A percentile compares a stretch with the other conserved stretches of the same genome.
Conservation (phyloP, 2,888 invertebrate genomes). For the Glaucopsyche alexis region DNA sequence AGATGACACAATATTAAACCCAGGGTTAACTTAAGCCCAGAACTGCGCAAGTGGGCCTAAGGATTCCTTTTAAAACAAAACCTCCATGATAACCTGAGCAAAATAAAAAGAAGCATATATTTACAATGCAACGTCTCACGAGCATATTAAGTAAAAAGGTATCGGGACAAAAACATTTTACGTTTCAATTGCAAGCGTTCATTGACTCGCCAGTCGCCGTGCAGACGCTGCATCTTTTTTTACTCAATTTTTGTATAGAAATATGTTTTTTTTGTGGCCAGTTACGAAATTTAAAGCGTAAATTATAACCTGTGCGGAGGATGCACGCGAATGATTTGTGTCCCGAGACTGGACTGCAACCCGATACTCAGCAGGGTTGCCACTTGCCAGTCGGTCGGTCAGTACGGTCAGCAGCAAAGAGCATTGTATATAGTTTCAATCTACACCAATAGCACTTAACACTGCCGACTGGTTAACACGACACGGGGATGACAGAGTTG, state of each 20-base stretch:
- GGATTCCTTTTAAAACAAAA: no score
- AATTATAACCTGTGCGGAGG: conserved; percentile 37
- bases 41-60: no score
- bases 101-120: background rate
- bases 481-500: no score
- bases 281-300: conserved; percentile 30
- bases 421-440: background rate
- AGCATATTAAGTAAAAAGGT: background rate
- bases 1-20: no score
- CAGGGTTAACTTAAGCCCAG: no score
- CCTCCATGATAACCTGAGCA: background rate
- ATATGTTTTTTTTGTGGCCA: conserved; percentile 21
- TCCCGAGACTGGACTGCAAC: conserved; percentile 52
- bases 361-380: conserved; percentile 38
- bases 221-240: conserved; percentile 22
- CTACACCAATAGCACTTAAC: no score
- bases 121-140: background rate
- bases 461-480: no score
- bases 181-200: conserved; percentile 26
- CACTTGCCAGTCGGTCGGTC: background rate
- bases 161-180: conserved; percentile 14
- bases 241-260: conserved; percentile 19
- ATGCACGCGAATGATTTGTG: conserved; percentile 60
- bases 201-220: conserved; percentile 15
- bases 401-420: background rate